Conservation (phyloP, 2,888 invertebrate genomes). For the Halictus quadricinctus region DNA sequence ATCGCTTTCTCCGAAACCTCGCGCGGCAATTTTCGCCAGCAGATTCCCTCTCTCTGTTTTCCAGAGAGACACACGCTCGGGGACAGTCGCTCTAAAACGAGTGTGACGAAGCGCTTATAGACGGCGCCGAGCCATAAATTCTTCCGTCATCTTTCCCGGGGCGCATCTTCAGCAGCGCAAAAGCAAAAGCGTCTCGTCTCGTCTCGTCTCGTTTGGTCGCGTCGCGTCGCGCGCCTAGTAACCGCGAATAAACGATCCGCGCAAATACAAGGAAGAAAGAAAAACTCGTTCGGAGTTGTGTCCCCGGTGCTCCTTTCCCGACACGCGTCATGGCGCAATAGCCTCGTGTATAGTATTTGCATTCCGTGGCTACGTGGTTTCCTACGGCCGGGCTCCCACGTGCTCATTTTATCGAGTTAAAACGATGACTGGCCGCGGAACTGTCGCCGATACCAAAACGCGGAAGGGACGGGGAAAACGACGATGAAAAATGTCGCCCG, state of each 20-base stretch:
- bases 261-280: not conserved
- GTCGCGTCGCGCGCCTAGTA: not conserved
- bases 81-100: not conserved
- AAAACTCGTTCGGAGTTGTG: not conserved
- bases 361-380: not conserved
- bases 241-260: not conserved
- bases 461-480: constrained; percentile 34
- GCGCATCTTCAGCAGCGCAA: constrained; percentile 9
- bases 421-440: constrained; percentile 62
- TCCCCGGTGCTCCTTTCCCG: not conserved
- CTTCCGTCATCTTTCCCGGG: constrained; percentile 8
- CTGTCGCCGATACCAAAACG: constrained; percentile 40
- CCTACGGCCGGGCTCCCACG: not conserved
- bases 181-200: not conserved
- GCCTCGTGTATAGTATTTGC: not conserved
- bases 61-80: not conserved
- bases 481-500: constrained; percentile 62
- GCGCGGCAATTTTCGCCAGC: not conserved
- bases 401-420: constrained; percentile 42
- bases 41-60: not conserved
- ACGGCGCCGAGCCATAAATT: constrained; percentile 1
- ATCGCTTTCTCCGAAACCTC: constrained; percentile 2
- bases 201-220: not conserved
- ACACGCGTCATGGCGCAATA: not conserved
- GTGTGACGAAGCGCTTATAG: constrained; percentile 1